Conservation (phyloP, 1,140 invertebrate genomes). For the Acromyrmex charruanus region DNA sequence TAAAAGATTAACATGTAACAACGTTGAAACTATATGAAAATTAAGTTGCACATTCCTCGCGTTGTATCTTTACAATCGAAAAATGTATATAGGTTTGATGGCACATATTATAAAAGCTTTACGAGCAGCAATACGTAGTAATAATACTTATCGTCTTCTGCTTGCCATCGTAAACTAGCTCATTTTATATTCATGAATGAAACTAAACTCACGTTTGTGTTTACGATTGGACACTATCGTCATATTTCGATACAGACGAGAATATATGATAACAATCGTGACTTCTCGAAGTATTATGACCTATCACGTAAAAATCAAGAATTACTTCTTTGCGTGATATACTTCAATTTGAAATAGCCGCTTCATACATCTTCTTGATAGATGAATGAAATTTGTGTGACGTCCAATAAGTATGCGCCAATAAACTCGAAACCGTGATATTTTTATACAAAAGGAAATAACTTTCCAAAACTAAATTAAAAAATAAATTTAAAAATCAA, state of each 20-base stretch:
- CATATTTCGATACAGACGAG: slow-evolving; percentile 31
- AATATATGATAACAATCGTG: slow-evolving; percentile 16
- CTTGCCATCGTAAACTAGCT: neutral
- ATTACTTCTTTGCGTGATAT: neutral
- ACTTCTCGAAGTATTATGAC: slow-evolving; percentile 44
- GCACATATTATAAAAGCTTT: neutral
- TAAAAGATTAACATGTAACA: neutral
- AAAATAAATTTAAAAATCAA: neutral
- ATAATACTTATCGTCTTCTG: neutral
- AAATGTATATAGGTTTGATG: slow-evolving; percentile 22
- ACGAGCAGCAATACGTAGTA: neutral
- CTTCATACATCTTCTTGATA: neutral
- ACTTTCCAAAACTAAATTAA: neutral
- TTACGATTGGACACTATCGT: slow-evolving; percentile 29
- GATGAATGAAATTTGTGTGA: slow-evolving; percentile 4
- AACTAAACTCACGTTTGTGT: slow-evolving; percentile 9
- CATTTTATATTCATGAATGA: slow-evolving; percentile 57
- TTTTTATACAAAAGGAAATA: neutral
- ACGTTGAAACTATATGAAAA: neutral
- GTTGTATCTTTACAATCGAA: neutral
- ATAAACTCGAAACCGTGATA: neutral
- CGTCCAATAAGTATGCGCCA: neutral
- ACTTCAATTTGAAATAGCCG: slow-evolving; percentile 20
- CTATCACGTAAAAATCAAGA: slow-evolving; percentile 48
- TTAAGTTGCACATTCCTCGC: neutral